Conservation (phyloP, 2,888 invertebrate species). For the Epistrophe eligans region DNA sequence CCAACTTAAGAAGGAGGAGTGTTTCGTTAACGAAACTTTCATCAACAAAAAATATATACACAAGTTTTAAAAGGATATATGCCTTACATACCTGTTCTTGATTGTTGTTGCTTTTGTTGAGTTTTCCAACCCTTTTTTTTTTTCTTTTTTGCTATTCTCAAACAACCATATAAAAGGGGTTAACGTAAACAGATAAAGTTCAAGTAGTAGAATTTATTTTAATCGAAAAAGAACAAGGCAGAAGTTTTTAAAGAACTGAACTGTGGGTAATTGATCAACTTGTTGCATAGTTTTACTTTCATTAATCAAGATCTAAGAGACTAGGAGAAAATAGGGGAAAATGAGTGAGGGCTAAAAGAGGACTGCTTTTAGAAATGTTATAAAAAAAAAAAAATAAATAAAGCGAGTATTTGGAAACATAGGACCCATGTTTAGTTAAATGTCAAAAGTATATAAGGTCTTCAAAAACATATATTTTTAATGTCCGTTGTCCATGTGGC, state of each 20-base stretch:
- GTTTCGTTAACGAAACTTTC: constrained; percentile 41
- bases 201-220: constrained; percentile 11
- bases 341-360: neutral
- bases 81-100: neutral
- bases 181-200: constrained; percentile 19
- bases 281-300: constrained; percentile 42
- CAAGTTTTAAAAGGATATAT: constrained; percentile 24
- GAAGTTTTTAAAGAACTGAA: constrained; percentile 4
- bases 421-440: too few relatives aligned
- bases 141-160: neutral
- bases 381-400: too few relatives aligned
- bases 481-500: too few relatives aligned
- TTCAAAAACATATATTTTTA: too few relatives aligned
- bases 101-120: constrained; percentile 3
- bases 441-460: too few relatives aligned
- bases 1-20: neutral
- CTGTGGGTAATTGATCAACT: constrained; percentile 49
- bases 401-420: too few relatives aligned
- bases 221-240: neutral
- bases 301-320: neutral
- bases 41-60: constrained; percentile 44
- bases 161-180: constrained; percentile 7
- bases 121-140: neutral
- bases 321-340: neutral
- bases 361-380: too few relatives aligned